Evolutionary conservation across 2,888 invertebrate genomes (phyloP).

Genomic region (Lepetodrilus schrolli): DNA sequence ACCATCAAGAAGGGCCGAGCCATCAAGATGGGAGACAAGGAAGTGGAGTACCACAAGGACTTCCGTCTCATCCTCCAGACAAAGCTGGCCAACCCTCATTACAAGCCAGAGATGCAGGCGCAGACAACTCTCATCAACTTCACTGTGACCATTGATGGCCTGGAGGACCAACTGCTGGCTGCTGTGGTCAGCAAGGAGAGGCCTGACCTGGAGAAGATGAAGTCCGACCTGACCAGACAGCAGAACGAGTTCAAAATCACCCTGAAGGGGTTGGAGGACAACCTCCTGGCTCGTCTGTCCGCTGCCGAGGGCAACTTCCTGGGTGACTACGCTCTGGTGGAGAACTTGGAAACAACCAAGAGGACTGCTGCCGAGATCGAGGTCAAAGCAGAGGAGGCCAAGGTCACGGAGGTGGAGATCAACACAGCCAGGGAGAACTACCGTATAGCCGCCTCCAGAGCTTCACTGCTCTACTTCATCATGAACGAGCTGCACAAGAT

Average conservation of each 20-base stretch:
- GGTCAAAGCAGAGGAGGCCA: constrained; percentile 90
- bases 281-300: constrained; percentile 89
- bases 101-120: constrained; percentile 98
- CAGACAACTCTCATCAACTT: constrained; percentile 97
- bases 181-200: constrained; percentile 97
- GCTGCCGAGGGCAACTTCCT: constrained; percentile 95
- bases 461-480: constrained; percentile 94
- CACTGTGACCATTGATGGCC: constrained; percentile 94
- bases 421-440: constrained; percentile 95
- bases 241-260: constrained; percentile 98
- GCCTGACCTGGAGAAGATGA: constrained; percentile 94
- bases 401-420: constrained; percentile 91
- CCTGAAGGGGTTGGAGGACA: constrained; percentile 93
- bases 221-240: constrained; percentile 94
- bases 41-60: constrained; percentile 91
- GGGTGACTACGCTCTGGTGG: constrained; percentile 94
- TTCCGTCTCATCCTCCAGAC: constrained; percentile 94
- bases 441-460: constrained; percentile 91
- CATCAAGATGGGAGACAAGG: constrained; percentile 95
- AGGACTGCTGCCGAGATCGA: constrained; percentile 96
- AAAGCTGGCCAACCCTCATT: constrained; percentile 96
- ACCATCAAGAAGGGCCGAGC: constrained; percentile 95
- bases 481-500: constrained; percentile 95
- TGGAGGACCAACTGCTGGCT: constrained; percentile 95
- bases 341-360: constrained; percentile 96